Evolutionary conservation across 2,113 vertebrate genomes (phyloP), one percentile per base, ranked within the genome.

Genomic region (Hepsetus odoe): DNA sequence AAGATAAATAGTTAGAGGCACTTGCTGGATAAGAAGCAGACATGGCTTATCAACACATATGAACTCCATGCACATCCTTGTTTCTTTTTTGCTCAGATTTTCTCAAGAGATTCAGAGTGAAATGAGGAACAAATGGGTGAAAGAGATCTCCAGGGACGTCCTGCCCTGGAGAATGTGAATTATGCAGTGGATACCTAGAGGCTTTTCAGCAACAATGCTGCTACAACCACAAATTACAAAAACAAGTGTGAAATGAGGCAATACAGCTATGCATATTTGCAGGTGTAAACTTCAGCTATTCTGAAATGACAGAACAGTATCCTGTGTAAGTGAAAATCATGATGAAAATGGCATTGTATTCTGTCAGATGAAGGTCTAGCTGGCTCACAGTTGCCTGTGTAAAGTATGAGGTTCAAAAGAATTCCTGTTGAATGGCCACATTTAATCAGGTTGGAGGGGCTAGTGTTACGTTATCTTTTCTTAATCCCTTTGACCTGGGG

Each of bases 401-500:
- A 92, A 94, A 91, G 89, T 92, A 93, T 89, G 87, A 89, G 91
- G 87, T 87, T 91, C 91, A 95, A 96, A 95, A 92, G 92, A 94
- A 93, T 93, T 93, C 92, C 93, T n/a, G 49, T 93, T 90, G 94
- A 79, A 87, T 90, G 87, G 86, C 88, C 87, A 91, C 92, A 94
- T 95, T 93, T 94, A 93, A 91, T 93, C 89, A 73, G 74, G 77
- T 77, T 55, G 70, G 72, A 76, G 55, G 56, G 67, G 32, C 68
- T 67, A 62, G 61, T 59, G 62, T 42, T 91, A 92, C 91, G 91
- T 92, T 92, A 96, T 95, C 94, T 94, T 91, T 93, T 95, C 96
- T 97, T 96, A 96, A 98, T 98, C 94, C 92, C 89, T 96, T 94
- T 97, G 95, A 98, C 95, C 95, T 90, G 93, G 94, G 95, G 95